Percentiles rank a stretch among this genome's conserved stretches.
These are phyloP conservation scores for Micoletzkya japonica DNA, from an alignment of 2,888 invertebrate species.

Conservation along the genomic window DNA sequence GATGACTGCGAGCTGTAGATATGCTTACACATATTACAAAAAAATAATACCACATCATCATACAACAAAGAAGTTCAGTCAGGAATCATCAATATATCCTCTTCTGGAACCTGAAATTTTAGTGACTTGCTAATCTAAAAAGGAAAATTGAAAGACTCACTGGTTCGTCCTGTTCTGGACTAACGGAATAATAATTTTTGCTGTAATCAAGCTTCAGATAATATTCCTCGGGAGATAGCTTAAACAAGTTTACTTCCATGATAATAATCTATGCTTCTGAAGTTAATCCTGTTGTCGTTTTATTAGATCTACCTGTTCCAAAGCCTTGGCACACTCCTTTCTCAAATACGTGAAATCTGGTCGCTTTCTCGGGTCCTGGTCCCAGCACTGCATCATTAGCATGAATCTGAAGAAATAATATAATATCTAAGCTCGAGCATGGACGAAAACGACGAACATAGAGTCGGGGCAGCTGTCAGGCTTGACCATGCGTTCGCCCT, in stretches of 20 bases:
- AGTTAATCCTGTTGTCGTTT: neutral
- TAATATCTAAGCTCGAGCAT: neutral
- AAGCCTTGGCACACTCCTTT: conserved; percentile 74
- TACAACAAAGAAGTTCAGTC: no score
- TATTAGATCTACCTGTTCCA: conserved; percentile 71
- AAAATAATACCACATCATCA: no score
- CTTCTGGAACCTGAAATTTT: no score
- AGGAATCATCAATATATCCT: no score
- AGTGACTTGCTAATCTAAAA: no score
- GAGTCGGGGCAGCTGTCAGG: conserved; percentile 82
- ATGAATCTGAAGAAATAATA: conserved; percentile 68
- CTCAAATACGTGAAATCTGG: conserved; percentile 81
- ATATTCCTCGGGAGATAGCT: conserved; percentile 5
- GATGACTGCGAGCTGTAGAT: no score
- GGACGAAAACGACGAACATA: conserved; percentile 70
- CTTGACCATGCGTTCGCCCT: conserved; percentile 85
- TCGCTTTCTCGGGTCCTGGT: conserved; percentile 76
- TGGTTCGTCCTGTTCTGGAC: conserved; percentile 17
- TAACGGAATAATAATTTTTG: conserved; percentile 12
- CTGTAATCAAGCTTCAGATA: conserved; percentile 12
- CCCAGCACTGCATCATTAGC: conserved; percentile 87
- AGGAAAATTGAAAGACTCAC: no score
- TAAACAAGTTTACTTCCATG: no score
- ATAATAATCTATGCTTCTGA: neutral
- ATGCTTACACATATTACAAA: no score